Base-by-base conservation (phyloP, 2,888 invertebrate species). In the Eurytoma adleriae region DNA sequence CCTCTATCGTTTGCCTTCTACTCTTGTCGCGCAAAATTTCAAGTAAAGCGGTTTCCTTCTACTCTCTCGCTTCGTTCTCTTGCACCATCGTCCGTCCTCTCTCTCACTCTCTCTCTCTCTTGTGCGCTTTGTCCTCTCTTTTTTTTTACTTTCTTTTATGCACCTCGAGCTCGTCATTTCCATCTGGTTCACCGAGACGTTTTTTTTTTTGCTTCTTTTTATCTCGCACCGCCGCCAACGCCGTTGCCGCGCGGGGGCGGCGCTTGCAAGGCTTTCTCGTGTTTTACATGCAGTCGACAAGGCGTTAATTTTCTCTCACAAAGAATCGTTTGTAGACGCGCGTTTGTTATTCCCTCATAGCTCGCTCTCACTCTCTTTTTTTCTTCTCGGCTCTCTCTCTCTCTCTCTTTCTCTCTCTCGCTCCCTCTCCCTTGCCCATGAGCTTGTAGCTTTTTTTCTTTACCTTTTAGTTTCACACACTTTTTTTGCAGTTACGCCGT, bases 261-360 rank as follows among this genome's bases (percentile, higher is more conserved):
- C 50, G n/a, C 62, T 62, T 40, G 24, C 56, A 62, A 70, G 70
- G 48, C 67, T 72, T 30, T 62, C 68, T 61, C 67, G 61, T 68
- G 40, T 67, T 78, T 78, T 68, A 73, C 73, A 78, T 73, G 24
- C 56, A 14, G 78, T 73, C 78, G 61, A 78, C 72, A 78, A 78
- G 67, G 73, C 72, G 72, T 73, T 78, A 78, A 73, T 78, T 78
- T 78, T 73, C 72, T 66, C 78, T 59, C 66, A 57, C 57, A 78
- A 78, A 78, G 78, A 59, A 66, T 78, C 68, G 71, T 71, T 78
- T 72, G 72, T 78, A 70, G 72, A 59, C 52, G 66, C 67, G 72
- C 73, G 72, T 72, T 73, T 68, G 56, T 66, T 78, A 66, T 74
- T 30, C 30, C 20, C 74, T 20, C 40, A 16, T 57, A 62, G 13